Evolutionary conservation across 2,888 invertebrate species (phyloP).

Genomic region (Epinotia ramella): DNA sequence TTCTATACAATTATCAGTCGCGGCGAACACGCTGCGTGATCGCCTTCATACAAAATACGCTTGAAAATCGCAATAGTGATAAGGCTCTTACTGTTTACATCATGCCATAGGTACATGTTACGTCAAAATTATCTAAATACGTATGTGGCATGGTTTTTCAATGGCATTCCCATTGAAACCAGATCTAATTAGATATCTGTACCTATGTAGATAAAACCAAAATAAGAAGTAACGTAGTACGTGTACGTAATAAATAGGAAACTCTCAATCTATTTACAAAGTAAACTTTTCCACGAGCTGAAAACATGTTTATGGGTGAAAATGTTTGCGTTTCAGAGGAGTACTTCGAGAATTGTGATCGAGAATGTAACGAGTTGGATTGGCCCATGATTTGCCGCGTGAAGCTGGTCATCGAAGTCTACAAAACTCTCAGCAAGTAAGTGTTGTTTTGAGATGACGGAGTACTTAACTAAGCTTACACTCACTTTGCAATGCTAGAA

Average conservation of each 20-base stretch:
- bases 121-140: no score
- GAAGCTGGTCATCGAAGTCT: slow-evolving; percentile 90
- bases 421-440: slow-evolving; percentile 89
- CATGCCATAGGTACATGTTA: neutral
- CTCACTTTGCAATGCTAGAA: neutral
- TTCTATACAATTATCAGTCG: no score
- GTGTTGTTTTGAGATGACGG: slow-evolving; percentile 53
- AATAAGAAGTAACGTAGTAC: neutral
- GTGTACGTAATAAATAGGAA: neutral
- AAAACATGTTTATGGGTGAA: neutral
- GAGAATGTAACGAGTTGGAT: slow-evolving; percentile 90
- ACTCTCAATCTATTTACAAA: slow-evolving; percentile 27
- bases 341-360: slow-evolving; percentile 89
- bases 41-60: no score
- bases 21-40: no score
- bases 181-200: neutral
- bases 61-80: no score
- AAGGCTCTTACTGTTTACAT: neutral
- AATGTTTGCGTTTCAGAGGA: slow-evolving; percentile 85
- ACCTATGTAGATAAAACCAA: no score
- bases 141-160: neutral
- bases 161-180: neutral
- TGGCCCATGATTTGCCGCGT: slow-evolving; percentile 93
- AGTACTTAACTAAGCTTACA: slow-evolving; percentile 2
- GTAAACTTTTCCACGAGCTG: neutral